Conservation (phyloP, 2,113 vertebrate species). For the Crypturellus undulatus region DNA sequence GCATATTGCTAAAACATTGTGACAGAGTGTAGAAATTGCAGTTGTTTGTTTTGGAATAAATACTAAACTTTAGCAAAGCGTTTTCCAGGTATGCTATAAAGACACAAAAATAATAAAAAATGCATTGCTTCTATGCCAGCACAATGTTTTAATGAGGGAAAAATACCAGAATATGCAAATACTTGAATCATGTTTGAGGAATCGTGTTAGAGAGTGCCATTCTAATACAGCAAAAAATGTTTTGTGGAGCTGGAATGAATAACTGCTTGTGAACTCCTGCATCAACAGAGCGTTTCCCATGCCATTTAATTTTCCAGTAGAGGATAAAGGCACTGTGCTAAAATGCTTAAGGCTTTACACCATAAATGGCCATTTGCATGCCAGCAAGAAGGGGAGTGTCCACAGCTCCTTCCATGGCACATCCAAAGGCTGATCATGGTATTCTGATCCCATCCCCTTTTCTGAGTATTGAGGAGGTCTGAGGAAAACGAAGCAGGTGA, state of each 20-base stretch:
- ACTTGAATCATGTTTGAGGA: neutral
- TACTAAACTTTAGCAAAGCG: neutral
- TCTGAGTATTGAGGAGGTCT: neutral
- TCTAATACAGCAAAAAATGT: neutral
- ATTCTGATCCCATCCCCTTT: neutral
- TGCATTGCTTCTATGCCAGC: neutral
- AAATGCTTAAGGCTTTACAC: neutral
- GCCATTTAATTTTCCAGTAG: neutral
- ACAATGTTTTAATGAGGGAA: neutral
- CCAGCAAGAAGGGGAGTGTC: neutral
- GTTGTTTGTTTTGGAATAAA: conserved; percentile 4
- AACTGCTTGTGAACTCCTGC: neutral
- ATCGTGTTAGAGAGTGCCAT: neutral
- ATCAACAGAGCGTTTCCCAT: neutral
- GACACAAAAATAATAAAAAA: neutral
- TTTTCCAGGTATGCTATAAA: neutral
- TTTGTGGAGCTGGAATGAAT: neutral
- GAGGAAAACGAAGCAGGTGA: neutral
- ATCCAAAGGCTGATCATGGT: neutral
- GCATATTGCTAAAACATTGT: neutral
- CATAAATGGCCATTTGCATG: neutral
- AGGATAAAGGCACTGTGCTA: neutral
- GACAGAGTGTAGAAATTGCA: neutral
- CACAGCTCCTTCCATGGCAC: neutral
- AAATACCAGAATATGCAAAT: neutral